Evolutionary conservation across 1,140 invertebrate genomes (phyloP), one percentile per base, ranked within the genome.

Genomic region (Hyphantria cunea): DNA sequence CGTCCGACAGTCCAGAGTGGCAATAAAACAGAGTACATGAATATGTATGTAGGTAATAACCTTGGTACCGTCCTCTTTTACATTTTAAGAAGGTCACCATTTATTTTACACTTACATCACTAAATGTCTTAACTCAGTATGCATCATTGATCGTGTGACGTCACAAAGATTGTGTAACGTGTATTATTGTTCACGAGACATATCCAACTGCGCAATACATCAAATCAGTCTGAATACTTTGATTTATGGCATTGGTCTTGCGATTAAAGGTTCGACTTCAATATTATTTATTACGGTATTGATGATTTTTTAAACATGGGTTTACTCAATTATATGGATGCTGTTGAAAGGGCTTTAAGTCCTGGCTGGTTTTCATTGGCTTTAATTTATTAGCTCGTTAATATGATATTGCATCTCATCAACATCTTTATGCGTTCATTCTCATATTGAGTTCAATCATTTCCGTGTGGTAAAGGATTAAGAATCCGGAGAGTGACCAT

Each of bases 91-190:
- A 52, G 63, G 54, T 59, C 54, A 56, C 3, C 9, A 8, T 15
- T 47, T 47, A 41, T 52, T 65, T 52, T 47, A 52, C 42, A 49
- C 55, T 65, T 60, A 48, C 64, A 58, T 59, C 63, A 65, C n/a
- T 51, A 49, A 65, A 59, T 56, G 53, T 15, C 31, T 53, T 61
- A 34, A 13, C 39, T 61, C 44, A 54, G 39, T 32, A 48, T 62
- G 52, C 61, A 63, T 41, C 34, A 55, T 54, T 54, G 52, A 52
- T 37, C 12, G 15, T 37, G 11, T 52, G 41, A 61, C 39, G 41
- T 61, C 49, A 61, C 10, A 44, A 52, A 52, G 17, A 61, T 61
- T 45, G 41, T 32, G 17, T 17, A 45, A 61, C 32, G 5, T 25
- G 17, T 25, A 25, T 25, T 25, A 33, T 33, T 11, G 34, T 25